These are phyloP conservation scores for Amphipyra tragopoginis DNA, from an alignment of 2,888 invertebrate genomes.

Conservation along the genomic window DNA sequence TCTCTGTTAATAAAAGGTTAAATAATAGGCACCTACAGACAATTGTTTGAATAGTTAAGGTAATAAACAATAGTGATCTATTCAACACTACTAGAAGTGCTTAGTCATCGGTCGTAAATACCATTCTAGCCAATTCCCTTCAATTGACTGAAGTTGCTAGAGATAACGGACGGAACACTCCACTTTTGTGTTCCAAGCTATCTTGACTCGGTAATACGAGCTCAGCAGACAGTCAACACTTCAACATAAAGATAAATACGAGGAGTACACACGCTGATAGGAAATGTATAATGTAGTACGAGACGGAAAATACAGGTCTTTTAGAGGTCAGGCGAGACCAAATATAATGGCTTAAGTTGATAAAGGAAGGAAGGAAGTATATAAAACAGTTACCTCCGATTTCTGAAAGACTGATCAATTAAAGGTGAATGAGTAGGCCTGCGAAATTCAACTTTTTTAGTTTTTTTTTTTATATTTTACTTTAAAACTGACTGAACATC, in stretches of 20 bases:
- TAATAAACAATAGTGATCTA: constrained; percentile 13
- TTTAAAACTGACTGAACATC: no score
- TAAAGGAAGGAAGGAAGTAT: no score
- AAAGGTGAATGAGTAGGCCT: no score
- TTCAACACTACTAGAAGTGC: constrained; percentile 12
- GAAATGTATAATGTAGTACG: constrained; percentile 5
- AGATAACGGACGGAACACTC: constrained; percentile 33
- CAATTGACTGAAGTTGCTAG: constrained; percentile 36
- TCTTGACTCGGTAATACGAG: not conserved
- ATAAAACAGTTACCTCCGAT: no score
- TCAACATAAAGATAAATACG: constrained; percentile 13
- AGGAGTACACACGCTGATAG: not conserved
- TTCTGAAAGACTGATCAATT: no score
- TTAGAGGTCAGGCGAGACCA: no score
- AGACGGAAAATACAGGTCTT: no score
- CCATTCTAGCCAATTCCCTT: constrained; percentile 41
- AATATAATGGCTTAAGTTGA: not conserved
- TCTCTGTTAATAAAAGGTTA: no score
- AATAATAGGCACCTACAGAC: no score
- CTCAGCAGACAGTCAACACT: constrained; percentile 9
- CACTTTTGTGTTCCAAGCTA: constrained; percentile 39
- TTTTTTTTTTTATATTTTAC: no score
- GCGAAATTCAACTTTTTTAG: no score
- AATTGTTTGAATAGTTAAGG: no score
- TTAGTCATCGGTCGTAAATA: constrained; percentile 32